These are phyloP conservation scores for Eidolon dupreanum DNA, from an alignment of 2,797 vertebrate species.

Conservation along the genomic window DNA sequence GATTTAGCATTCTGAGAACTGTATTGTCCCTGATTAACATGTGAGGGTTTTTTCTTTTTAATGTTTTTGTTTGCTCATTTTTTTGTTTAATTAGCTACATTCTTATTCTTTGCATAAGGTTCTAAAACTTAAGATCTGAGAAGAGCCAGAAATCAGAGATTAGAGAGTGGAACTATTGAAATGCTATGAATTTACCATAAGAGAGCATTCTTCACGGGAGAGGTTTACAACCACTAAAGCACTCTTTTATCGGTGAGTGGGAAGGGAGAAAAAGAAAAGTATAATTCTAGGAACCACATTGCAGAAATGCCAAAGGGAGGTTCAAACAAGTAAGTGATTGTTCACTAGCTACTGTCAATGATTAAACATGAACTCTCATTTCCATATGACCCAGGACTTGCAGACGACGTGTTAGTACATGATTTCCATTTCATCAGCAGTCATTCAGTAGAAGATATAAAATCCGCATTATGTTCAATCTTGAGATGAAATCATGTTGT, in stretches of 20 bases:
- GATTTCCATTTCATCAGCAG: slow-evolving; percentile 45
- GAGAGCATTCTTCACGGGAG: slow-evolving; percentile 49
- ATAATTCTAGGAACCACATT: slow-evolving; percentile 42
- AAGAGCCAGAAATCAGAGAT: slow-evolving; percentile 25
- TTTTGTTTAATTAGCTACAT: slow-evolving; percentile 34
- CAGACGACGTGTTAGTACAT: background rate
- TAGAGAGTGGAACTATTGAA: background rate
- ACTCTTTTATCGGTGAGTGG: slow-evolving; percentile 5
- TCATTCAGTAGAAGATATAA: background rate
- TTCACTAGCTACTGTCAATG: slow-evolving; percentile 29
- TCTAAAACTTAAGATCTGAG: slow-evolving; percentile 46
- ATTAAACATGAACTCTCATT: slow-evolving; percentile 48
- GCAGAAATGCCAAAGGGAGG: slow-evolving; percentile 58
- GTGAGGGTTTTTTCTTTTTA: background rate
- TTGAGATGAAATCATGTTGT: background rate
- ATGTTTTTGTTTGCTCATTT: slow-evolving; percentile 46
- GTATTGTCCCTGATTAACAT: background rate
- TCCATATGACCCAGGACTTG: slow-evolving; percentile 56
- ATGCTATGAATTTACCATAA: background rate
- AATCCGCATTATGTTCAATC: background rate
- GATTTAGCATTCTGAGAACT: background rate
- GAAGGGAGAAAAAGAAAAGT: slow-evolving; percentile 33
- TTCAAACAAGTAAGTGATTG: slow-evolving; percentile 63
- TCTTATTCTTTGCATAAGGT: slow-evolving; percentile 26
- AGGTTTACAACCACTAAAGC: background rate